Conservation (phyloP, 2,888 invertebrate species). For the Catocala fraxini region DNA sequence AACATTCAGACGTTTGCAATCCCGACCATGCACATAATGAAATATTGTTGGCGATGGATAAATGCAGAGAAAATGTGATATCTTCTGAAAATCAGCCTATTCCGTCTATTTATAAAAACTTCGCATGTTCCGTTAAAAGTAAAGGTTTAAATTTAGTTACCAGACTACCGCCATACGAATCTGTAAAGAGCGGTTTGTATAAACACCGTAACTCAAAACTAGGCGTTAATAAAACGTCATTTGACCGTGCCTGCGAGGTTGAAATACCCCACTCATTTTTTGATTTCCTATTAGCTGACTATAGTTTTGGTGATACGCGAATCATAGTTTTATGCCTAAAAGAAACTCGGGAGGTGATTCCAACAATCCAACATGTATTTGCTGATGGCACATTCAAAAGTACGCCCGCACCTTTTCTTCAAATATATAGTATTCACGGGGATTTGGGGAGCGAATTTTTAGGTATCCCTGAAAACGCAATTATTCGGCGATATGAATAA, state of each 20-base stretch:
- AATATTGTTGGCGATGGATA: conserved; percentile 8
- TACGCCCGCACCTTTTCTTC: conserved; percentile 14
- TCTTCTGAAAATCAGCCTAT: no score
- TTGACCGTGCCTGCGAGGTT: conserved; percentile 5
- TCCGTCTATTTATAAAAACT: no score
- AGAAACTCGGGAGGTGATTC: neutral
- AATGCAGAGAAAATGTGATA: conserved; percentile 7
- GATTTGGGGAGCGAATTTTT: conserved; percentile 32
- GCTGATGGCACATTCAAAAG: neutral
- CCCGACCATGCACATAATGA: conserved; percentile 8
- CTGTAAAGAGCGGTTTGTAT: no score
- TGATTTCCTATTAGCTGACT: neutral
- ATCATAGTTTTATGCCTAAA: neutral
- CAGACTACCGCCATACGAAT: no score
- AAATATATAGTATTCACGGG: conserved; percentile 27
- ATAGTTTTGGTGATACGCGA: neutral
- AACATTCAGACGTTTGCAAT: conserved; percentile 6
- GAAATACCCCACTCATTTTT: neutral
- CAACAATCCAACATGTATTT: neutral
- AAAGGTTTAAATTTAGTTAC: no score
- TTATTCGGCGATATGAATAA: no score
- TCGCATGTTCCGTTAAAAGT: no score
- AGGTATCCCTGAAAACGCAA: no score
- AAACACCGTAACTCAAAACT: neutral
- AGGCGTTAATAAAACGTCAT: neutral